Evolutionary conservation across 2,113 vertebrate species (phyloP), one percentile per base, ranked within the genome.

Genomic region (Salvelinus namaycush): DNA sequence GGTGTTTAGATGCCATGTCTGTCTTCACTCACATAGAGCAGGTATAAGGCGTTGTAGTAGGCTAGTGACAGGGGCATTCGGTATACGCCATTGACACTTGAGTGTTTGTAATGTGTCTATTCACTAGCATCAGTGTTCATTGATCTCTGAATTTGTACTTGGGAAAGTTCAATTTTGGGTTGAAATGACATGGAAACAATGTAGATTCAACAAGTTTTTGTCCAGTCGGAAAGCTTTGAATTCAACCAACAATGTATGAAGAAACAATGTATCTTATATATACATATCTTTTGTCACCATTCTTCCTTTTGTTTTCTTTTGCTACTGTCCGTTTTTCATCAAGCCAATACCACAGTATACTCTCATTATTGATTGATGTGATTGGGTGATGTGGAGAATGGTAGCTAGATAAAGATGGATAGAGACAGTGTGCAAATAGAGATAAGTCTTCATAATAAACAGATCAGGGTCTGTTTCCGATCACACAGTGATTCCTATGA

Each of bases 131-230:
- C 71, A 60, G 54, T 59, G 71, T 13, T 34, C 44, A 68, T 49
- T 70, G 44, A 65, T 73, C 59, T 57, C 74, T 34, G 71, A 54
- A 67, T 72, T 69, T 69, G 74, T 71, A 44, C 54, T 48, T 14
- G 44, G 31, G 14, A 34, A 70, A 76, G 68, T 71, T 62, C 67
- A 69, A 76, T 76, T n/a, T 60, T 65, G 39, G 39, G 8, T 39
- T 39, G 39, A 39, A 39, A 39, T 39, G 39, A 39, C 39, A 39
- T 39, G 8, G 39, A 39, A 39, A 39, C 39, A 39, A 39, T 39
- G 7, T 34, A 9, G 39, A 39, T 39, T 39, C 39, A 39, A 9
- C 39, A 39, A 39, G 39, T 2, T 39, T 39, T 39, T 39, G 39
- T 9, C 39, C 39, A 39, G 39, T 39, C 39, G 14, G 14, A 51